Conservation (phyloP, 1,140 invertebrate species). For the Amyelois transitella region DNA sequence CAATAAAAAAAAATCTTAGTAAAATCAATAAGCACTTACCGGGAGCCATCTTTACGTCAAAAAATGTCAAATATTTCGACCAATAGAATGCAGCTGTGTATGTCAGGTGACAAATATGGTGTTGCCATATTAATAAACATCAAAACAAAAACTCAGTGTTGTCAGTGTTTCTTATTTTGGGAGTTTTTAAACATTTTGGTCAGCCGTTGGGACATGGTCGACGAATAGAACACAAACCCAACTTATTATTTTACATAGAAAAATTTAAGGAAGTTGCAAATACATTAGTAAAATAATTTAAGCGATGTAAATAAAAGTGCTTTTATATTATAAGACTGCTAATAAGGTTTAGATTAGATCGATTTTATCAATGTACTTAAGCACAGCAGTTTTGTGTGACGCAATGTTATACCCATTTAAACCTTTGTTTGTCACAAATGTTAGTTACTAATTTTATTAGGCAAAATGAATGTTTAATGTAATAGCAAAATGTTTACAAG, state of each 20-base stretch:
- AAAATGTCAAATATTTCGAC: too few relatives aligned
- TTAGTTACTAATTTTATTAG: background rate
- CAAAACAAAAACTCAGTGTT: too few relatives aligned
- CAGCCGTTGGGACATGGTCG: too few relatives aligned
- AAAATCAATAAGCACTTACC: too few relatives aligned
- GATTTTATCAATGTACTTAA: background rate
- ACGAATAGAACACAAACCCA: too few relatives aligned
- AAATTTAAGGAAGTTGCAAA: background rate
- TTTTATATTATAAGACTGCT: slow-evolving; percentile 19
- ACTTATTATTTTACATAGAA: background rate
- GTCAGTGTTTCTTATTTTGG: too few relatives aligned
- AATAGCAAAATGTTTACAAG: background rate
- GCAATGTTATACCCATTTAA: background rate
- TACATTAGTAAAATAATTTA: background rate
- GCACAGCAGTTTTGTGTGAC: background rate
- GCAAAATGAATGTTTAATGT: background rate
- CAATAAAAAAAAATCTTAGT: too few relatives aligned
- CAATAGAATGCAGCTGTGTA: too few relatives aligned
- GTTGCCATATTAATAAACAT: too few relatives aligned
- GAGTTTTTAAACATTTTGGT: too few relatives aligned
- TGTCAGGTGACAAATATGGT: too few relatives aligned
- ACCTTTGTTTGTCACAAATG: background rate
- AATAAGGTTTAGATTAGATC: background rate
- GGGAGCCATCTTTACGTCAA: too few relatives aligned
- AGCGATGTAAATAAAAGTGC: slow-evolving; percentile 12